These are phyloP conservation scores for Emydocephalus ijimae DNA, from an alignment of 2,113 vertebrate species.

Conservation along the genomic window DNA sequence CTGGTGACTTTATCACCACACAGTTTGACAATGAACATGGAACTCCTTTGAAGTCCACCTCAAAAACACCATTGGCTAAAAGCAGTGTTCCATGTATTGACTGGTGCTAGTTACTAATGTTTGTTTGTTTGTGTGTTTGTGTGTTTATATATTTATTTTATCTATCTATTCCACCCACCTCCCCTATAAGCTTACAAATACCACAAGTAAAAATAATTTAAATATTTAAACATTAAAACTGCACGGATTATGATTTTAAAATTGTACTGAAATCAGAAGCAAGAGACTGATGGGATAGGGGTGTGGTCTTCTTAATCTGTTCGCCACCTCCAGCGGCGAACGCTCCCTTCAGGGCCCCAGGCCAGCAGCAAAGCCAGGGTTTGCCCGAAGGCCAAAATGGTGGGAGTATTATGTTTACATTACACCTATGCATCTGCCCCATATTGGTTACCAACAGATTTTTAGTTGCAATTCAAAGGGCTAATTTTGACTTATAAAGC, in stretches of 20 bases:
- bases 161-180: too few relatives aligned
- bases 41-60: background rate
- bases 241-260: background rate
- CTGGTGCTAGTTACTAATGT: background rate
- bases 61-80: background rate
- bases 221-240: background rate
- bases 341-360: background rate
- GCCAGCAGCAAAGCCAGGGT: background rate
- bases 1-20: background rate
- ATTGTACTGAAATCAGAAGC: background rate
- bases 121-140: too few relatives aligned
- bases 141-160: background rate
- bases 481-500: background rate
- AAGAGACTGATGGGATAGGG: background rate
- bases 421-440: background rate
- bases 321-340: background rate
- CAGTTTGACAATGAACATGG: background rate
- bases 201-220: background rate
- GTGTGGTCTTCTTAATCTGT: background rate
- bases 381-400: background rate
- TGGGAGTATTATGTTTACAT: background rate
- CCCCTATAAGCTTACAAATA: background rate
- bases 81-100: background rate
- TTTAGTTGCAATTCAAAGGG: background rate
- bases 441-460: background rate